Base-by-base conservation (phyloP, 2,888 invertebrate species). In the Trissonchulus latispiculum region DNA sequence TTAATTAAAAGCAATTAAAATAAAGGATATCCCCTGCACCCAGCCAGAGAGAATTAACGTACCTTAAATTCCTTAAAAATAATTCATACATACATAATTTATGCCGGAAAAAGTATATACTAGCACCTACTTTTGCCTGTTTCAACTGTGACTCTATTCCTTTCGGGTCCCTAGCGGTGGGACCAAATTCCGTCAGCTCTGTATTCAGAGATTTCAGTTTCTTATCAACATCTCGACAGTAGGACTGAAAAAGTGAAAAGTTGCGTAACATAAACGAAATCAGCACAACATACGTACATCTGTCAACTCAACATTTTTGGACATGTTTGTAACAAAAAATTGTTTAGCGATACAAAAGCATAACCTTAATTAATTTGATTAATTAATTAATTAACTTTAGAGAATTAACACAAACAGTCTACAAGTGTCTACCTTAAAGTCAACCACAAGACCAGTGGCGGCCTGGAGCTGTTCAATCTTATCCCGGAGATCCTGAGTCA, bases 101-200 rank as follows among this genome's bases (percentile, higher is more conserved):
- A n/a, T n/a, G n/a, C n/a, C n/a, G n/a, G n/a, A n/a, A n/a, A n/a
- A n/a, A n/a, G n/a, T n/a, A n/a, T n/a, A n/a, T n/a, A n/a, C n/a
- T n/a, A n/a, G 48, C 8, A 8, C 23, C 48, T 48, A 48, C 81
- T 76, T 83, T 79, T 1, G 92, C 87, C 79, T 95, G 92, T 73
- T 93, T 90, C 64, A 93, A 87, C 84, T 96, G 96, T 2, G 86
- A 87, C 35, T 90, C 88, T 0, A 96, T 90, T 0, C 89, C 89
- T 82, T 92, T 91, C 66, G 93, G 88, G 83, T 95, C 95, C 29
- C 95, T 88, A 0, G 90, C 94, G 0, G 93, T 90, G 0, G 95
- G 90, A 80, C 90, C 90, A 88, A 95, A 90, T 48, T 87, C 85
- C 80, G 93, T 92, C 59, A 95, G 85, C 77, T 93, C 91, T 73